Evolutionary conservation across 1,140 invertebrate genomes (phyloP).

Genomic region (Drosophila chauvacae): DNA sequence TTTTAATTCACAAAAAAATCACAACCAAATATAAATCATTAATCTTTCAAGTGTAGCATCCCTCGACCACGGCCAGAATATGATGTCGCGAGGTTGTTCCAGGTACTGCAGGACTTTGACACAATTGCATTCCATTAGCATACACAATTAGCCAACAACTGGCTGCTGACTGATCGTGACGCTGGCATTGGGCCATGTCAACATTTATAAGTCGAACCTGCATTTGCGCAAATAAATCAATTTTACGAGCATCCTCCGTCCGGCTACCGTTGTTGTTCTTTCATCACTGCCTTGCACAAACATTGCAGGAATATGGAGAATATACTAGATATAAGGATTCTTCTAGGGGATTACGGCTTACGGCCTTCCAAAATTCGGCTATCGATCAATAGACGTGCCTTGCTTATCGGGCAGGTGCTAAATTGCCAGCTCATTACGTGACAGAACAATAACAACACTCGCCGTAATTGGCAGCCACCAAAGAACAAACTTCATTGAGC

Average conservation of each 20-base stretch:
- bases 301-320: slow-evolving; percentile 19
- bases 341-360: not conserved
- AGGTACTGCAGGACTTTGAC: slow-evolving; percentile 76
- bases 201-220: slow-evolving; percentile 56
- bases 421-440: slow-evolving; percentile 77
- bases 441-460: slow-evolving; percentile 63
- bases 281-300: slow-evolving; percentile 60
- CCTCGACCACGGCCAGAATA: slow-evolving; percentile 34
- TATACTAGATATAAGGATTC: not conserved
- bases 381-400: slow-evolving; percentile 60
- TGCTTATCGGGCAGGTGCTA: slow-evolving; percentile 65
- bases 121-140: slow-evolving; percentile 83
- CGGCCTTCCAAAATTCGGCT: slow-evolving; percentile 10
- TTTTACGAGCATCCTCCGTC: slow-evolving; percentile 43
- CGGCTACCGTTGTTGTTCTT: slow-evolving; percentile 67
- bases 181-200: slow-evolving; percentile 56
- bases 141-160: slow-evolving; percentile 74
- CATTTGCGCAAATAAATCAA: slow-evolving; percentile 68
- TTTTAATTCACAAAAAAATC: not conserved
- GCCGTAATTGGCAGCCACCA: slow-evolving; percentile 53
- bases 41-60: slow-evolving; percentile 5
- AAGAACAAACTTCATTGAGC: slow-evolving; percentile 33
- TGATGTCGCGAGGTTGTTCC: slow-evolving; percentile 45
- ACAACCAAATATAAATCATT: accelerated
- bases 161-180: slow-evolving; percentile 64